Evolutionary conservation across 2,888 invertebrate species (phyloP), one percentile per base, ranked within the genome.

Genomic region (Panopea generosa): DNA sequence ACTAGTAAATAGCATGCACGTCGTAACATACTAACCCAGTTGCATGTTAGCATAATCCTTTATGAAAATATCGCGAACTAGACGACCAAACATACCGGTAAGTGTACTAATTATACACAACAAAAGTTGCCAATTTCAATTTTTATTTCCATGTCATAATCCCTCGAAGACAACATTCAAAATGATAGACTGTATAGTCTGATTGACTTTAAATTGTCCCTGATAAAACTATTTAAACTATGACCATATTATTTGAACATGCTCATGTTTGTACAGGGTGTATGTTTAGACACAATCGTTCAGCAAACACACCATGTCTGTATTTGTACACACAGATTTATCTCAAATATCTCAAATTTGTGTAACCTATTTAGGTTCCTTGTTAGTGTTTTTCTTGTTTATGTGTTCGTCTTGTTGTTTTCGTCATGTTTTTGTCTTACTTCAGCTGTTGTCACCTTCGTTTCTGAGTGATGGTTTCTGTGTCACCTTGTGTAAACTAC

Each of bases 221-320:
- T 73, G 80, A 80, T 80, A 80, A 80, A 80, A 60, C 33, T 77
- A 63, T 77, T 77, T 77, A 72, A 72, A 77, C 69, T 77, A 50
- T 53, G 65, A 65, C 72, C 72, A 77, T 72, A 68, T 72, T 77
- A 69, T 72, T 77, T 73, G 65, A 77, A 77, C 72, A 73, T 77
- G 69, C 69, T 63, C 52, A 59, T 69, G 72, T 72, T 72, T 77
- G 69, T 45, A 77, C 68, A 72, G 72, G 50, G 27, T 49, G 59
- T 55, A 49, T 69, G 72, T 72, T 73, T 77, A 65, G 60, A 33
- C 47, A 55, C 72, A 72, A 77, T 65, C 65, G 60, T 50, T 72
- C 65, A 50, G 77, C 69, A 72, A 77, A 77, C 77, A 77, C 63
- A 59, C 45, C 47, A 49, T 68, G 63, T 65, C 60, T 74, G 62